A percentile compares a stretch with the other conserved stretches of the same genome.
These are phyloP conservation scores for Apolygus lucorum DNA, from an alignment of 1,140 invertebrate species.

Conservation along the genomic window DNA sequence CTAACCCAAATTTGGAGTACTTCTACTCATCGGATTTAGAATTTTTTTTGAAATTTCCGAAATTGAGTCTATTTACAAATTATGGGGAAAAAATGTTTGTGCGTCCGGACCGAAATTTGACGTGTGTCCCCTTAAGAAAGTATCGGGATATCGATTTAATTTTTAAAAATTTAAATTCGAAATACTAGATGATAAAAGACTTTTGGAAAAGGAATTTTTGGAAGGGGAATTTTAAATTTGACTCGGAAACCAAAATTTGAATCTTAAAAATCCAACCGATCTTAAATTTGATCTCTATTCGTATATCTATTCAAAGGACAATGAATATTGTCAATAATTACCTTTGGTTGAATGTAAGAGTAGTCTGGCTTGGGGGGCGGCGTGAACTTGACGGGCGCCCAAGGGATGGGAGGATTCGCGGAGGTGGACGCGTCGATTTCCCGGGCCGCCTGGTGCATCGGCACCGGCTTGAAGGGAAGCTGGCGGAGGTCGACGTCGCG, in stretches of 20 bases:
- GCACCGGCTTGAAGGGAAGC: conserved; percentile 64
- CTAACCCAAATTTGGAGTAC: no score
- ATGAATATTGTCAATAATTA: not conserved
- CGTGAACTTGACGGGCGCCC: conserved; percentile 24
- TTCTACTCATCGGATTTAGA: no score
- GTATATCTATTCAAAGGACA: not conserved
- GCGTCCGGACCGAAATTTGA: no score
- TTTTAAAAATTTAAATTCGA: no score
- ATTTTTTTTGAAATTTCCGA: no score
- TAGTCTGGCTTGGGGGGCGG: conserved; percentile 30
- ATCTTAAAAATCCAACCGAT: not conserved
- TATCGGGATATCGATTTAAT: no score
- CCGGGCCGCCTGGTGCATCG: conserved; percentile 67
- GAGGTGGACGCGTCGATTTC: conserved; percentile 74
- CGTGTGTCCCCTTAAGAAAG: no score
- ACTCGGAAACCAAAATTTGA: not conserved
- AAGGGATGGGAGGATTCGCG: conserved; percentile 54
- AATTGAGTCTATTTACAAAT: no score
- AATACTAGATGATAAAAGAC: no score
- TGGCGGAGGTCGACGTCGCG: conserved; percentile 55
- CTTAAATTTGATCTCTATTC: not conserved
- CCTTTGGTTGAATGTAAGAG: conserved; percentile 18
- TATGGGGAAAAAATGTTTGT: no score
- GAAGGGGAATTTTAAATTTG: no score
- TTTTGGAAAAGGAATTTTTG: no score